Evolutionary conservation across 1,140 invertebrate genomes (phyloP), one percentile per base, ranked within the genome.

Genomic region (Tetragnatha versicolor): DNA sequence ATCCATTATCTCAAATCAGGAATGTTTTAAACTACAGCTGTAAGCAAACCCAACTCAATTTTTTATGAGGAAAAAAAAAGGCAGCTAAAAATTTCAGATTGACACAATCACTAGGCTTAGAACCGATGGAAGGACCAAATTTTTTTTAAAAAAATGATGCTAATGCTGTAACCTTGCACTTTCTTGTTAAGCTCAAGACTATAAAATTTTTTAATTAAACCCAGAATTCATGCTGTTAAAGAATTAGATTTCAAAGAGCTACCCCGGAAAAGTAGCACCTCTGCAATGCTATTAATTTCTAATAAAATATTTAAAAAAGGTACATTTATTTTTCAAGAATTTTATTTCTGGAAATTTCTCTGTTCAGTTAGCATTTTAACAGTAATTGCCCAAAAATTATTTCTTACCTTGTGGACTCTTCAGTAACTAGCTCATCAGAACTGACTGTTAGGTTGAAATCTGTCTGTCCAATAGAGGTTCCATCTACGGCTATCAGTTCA

Each of bases 401-500:
- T n/a, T n/a, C n/a, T n/a, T n/a, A n/a, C n/a, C 37, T 37, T 31
- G 60, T 63, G 7, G 37, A 63, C 3, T 33, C 27, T 1, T 14
- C 60, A 42, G 33, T 63, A 2, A 12, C 42, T 63, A 22, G 20
- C 22, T 63, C 60, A 39, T 63, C 60, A 39, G 25, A 31, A 33
- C 27, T 55, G 9, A 17, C 10, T 25, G 55, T n/a, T 1, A 68
- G 12, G 31, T 37, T 25, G 3, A 60, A 58, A 45, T 53, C 49
- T 20, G 51, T 37, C 5, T n/a, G 37, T 37, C 55, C 53, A 20
- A 72, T 51, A n/a, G 31, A 51, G 3, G 53, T 45, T 2, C 76
- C 68, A 66, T 80, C 79, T 17, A 86, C 63, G 47, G 83, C 80
- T 17, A 83, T 82, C 17, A 78, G 53, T 10, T 80, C 77, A 9